phyloP scores from a whole-genome alignment of 2,797 vertebrate species.

The Parambassis ranga region DNA sequence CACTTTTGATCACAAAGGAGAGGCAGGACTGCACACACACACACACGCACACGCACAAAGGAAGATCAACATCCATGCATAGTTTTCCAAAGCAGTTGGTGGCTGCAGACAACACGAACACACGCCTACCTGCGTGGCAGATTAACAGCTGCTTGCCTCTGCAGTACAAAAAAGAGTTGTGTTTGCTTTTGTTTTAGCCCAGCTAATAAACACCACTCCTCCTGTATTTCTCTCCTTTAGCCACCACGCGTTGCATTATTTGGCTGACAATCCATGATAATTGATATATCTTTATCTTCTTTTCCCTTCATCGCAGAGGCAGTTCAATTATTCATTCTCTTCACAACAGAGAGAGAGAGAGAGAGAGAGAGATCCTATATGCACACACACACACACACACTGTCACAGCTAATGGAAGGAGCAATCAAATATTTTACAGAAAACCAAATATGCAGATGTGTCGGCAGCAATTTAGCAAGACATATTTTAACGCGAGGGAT shows the following conservation, averaged over 20 bases:
- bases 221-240: background rate
- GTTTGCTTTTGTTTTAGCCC: constrained; percentile 39
- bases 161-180: constrained; percentile 1
- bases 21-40: too few relatives aligned
- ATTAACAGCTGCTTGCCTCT: constrained; percentile 26
- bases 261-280: constrained; percentile 42
- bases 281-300: constrained; percentile 46
- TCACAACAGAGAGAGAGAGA: constrained; percentile 15
- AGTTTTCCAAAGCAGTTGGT: too few relatives aligned
- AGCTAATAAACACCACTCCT: constrained; percentile 30
- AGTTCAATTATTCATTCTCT: constrained; percentile 58
- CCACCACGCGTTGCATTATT: constrained; percentile 13
- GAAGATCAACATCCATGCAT: too few relatives aligned
- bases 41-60: too few relatives aligned
- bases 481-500: constrained; percentile 58
- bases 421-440: constrained; percentile 67
- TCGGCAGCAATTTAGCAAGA: constrained; percentile 62
- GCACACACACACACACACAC: constrained; percentile 58
- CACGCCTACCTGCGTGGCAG: constrained; percentile 16
- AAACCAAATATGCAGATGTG: constrained; percentile 74
- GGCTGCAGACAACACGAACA: too few relatives aligned
- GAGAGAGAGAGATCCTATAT: constrained; percentile 32
- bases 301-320: constrained; percentile 22
- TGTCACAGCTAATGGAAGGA: constrained; percentile 68
- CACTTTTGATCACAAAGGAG: too few relatives aligned